Conservation (phyloP, 2,113 vertebrate species). For the Scytalopus superciliaris region DNA sequence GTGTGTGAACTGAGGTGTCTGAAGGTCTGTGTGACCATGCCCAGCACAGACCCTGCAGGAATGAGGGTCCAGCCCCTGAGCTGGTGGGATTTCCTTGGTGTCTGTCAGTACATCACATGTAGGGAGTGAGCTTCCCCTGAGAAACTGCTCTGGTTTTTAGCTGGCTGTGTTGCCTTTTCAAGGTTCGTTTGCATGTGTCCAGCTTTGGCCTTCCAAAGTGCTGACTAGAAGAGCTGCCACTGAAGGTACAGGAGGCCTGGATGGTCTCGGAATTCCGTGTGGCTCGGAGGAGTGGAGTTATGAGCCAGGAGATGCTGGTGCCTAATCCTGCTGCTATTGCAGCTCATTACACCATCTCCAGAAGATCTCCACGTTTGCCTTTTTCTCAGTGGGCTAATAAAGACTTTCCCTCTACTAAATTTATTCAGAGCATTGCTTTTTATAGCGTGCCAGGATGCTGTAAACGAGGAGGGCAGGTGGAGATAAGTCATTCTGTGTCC, state of each 20-base stretch:
- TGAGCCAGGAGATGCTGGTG: background rate
- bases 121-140: background rate
- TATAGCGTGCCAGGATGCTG: background rate
- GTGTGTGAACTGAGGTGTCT: background rate
- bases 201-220: background rate
- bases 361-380: background rate
- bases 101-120: rapidly evolving
- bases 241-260: background rate
- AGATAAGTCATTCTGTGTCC: background rate
- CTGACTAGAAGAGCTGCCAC: background rate
- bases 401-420: background rate
- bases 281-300: background rate
- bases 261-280: background rate
- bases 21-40: rapidly evolving
- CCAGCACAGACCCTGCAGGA: background rate
- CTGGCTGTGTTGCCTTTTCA: background rate
- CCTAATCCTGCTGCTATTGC: background rate
- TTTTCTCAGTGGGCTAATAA: background rate
- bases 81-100: background rate
- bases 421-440: background rate
- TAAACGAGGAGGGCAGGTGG: background rate
- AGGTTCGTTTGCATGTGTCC: background rate
- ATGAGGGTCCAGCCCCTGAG: background rate
- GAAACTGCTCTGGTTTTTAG: background rate
- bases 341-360: background rate